Evolutionary conservation across 2,888 invertebrate genomes (phyloP).

Genomic region (Pelosia muscerda): DNA sequence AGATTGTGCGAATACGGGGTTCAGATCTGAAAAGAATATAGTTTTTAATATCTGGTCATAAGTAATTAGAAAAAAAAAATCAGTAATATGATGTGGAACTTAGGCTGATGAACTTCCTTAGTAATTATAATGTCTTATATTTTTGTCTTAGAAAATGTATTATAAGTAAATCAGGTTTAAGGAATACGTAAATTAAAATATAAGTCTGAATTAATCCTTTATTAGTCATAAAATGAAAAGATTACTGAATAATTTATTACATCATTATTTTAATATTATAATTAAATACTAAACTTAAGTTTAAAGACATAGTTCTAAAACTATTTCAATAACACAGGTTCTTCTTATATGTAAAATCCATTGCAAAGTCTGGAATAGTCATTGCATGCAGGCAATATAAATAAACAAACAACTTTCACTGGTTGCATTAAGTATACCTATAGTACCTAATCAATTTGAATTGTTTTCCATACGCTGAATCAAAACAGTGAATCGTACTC

Average conservation of each 20-base stretch:
- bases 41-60: constrained; percentile 48
- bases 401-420: not conserved
- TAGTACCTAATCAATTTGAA: not conserved
- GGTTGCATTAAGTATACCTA: too few relatives aligned
- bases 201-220: not conserved
- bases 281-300: not conserved
- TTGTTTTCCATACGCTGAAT: not conserved
- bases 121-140: not conserved
- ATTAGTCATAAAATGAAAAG: constrained; percentile 13
- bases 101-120: too few relatives aligned
- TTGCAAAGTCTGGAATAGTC: not conserved
- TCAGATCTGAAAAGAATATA: constrained; percentile 74
- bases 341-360: not conserved
- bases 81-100: not conserved
- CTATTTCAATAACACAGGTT: not conserved
- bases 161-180: not conserved
- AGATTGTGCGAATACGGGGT: constrained; percentile 80
- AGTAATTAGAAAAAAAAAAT: not conserved
- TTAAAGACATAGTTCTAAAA: not conserved
- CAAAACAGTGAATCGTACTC: too few relatives aligned
- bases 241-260: constrained; percentile 3
- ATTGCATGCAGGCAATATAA: not conserved
- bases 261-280: constrained; percentile 3
- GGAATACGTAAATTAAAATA: not conserved
- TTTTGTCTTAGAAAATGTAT: not conserved